Evolutionary conservation across 2,888 invertebrate genomes (phyloP).

Genomic region (Pterostichus madidus): DNA sequence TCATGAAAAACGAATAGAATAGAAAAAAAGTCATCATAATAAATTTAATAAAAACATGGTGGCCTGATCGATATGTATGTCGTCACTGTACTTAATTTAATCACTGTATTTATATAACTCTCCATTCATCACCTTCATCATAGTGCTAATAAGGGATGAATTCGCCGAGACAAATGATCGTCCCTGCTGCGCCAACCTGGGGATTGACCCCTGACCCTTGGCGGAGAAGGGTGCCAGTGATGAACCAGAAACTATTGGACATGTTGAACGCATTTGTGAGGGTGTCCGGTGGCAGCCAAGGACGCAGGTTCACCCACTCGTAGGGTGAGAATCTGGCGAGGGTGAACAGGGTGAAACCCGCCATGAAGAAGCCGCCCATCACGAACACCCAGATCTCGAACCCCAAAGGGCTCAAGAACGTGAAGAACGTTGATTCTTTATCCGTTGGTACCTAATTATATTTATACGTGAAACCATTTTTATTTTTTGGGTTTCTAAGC

Average conservation of each 20-base stretch:
- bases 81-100: no score
- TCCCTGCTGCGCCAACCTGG: conserved; percentile 75
- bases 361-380: conserved; percentile 81
- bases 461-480: not conserved
- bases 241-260: conserved; percentile 84
- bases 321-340: conserved; percentile 82
- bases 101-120: no score
- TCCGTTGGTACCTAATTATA: conserved; percentile 78
- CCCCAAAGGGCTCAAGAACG: conserved; percentile 83
- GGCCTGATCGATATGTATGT: no score
- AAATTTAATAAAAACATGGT: no score
- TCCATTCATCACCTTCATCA: no score
- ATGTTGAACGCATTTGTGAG: conserved; percentile 82
- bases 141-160: not conserved
- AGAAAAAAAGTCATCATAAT: no score
- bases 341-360: conserved; percentile 80
- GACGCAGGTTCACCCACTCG: conserved; percentile 81
- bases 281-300: conserved; percentile 73
- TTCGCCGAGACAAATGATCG: not conserved
- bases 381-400: conserved; percentile 84
- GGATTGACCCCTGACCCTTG: conserved; percentile 82
- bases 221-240: conserved; percentile 83
- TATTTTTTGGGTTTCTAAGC: no score
- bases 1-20: no score
- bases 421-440: conserved; percentile 81